Base-by-base conservation (phyloP, 1,140 invertebrate species). In the Sesamia nonagrioides region DNA sequence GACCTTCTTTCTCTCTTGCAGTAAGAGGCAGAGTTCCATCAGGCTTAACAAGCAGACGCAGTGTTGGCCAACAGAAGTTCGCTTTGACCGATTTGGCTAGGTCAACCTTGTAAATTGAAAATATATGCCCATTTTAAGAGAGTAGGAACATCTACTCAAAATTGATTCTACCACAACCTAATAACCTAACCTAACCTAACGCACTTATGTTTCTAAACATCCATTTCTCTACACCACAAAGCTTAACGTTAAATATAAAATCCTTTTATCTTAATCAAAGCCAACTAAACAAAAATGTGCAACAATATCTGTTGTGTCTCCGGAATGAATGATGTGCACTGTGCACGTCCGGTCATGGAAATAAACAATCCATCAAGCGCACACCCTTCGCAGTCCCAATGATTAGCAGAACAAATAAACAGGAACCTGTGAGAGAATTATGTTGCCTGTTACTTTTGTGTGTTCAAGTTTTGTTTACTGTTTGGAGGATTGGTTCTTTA, bases 311-410 rank as follows among this genome's bases (percentile, higher is more conserved):
- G 73, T 63, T 61, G 42, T 63, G 27, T 75, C 50, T 50, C 56
- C 40, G 40, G 40, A 58, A 60, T 61, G 72, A 75, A 40, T 54
- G 73, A 61, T 63, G 58, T 61, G 45, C 50, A 75, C 73, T 37
- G 72, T 13, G 42, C 58, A 17, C 42, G 73, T 50, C 73, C 45
- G 40, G 42, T 50, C 68, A 61, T 50, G 58, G 58, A 60, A 54
- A 33, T 58, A 48, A 54, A 75, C 63, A 81, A 86, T 86, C 83
- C 80, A 86, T 85, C 85, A 85, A 74, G 35, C 33, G 56, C 33
- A 66, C 63, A 60, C 84, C 73, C 66, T 71, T 75, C 77, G 27
- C 66, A 61, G 69, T 80, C 77, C 21, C 42, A 27, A 79, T 80
- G 82, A 87, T 87, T 84, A 85, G 80, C 54, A 75, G 61, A 66